A percentile compares a stretch with the other conserved stretches of the same genome.
Evolutionary conservation across 1,140 invertebrate genomes (phyloP).

Genomic region (Drosophila bipectinata): DNA sequence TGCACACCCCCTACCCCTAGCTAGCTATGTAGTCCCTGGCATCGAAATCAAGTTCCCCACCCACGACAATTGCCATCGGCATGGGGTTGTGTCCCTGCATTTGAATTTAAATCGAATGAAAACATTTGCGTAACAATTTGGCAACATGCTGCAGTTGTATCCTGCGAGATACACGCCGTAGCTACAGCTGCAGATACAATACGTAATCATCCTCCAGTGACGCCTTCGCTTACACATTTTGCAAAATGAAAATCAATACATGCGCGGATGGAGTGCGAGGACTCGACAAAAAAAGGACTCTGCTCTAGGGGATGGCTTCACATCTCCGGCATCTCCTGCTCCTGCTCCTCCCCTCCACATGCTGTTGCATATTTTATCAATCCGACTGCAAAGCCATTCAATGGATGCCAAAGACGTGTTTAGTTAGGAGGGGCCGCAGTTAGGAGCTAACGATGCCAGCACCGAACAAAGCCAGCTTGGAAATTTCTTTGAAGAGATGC

Average conservation of each 20-base stretch:
- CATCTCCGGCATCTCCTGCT: not conserved
- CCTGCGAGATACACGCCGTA: conserved; percentile 19
- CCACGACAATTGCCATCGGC: conserved; percentile 27
- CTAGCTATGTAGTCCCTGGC: not conserved
- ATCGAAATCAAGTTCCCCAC: conserved; percentile 38
- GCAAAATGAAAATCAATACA: conserved; percentile 70
- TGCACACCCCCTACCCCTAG: not conserved
- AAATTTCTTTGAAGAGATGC: not conserved
- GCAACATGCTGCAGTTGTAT: conserved; percentile 43
- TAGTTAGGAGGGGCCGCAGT: conserved; percentile 5
- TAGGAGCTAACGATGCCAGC: conserved; percentile 11
- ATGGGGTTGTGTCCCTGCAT: conserved; percentile 24
- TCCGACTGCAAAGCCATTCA: conserved; percentile 47
- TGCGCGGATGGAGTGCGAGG: not conserved
- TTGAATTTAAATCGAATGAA: conserved; percentile 63
- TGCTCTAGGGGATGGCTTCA: conserved; percentile 5
- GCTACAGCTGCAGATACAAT: conserved; percentile 43
- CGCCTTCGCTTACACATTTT: conserved; percentile 54
- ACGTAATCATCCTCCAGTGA: conserved; percentile 58
- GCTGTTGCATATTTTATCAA: conserved; percentile 56
- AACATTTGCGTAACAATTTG: conserved; percentile 77
- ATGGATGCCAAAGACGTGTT: conserved; percentile 28
- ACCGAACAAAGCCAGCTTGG: not conserved
- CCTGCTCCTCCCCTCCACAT: conserved; percentile 7
- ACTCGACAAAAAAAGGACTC: conserved; percentile 1